phyloP scores from a whole-genome alignment of 2,113 vertebrate genomes.

The Pedetes capensis region DNA sequence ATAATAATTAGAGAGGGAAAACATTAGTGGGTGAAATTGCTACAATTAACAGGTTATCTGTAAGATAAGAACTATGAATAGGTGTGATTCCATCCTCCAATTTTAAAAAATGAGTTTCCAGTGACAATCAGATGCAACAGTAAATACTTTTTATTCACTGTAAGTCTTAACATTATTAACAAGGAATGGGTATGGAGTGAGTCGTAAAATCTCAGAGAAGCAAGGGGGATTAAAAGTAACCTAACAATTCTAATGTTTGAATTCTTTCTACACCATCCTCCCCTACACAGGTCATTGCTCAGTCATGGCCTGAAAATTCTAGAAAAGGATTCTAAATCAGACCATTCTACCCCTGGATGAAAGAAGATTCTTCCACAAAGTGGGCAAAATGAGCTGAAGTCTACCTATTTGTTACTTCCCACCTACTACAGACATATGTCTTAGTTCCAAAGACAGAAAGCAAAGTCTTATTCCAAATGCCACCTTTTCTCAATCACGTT shows the following conservation, averaged over 20 bases:
- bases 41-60: background rate
- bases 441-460: background rate
- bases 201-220: background rate
- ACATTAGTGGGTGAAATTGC: background rate
- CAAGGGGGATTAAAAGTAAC: background rate
- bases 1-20: background rate
- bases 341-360: background rate
- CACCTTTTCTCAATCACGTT: background rate
- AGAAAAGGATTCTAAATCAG: background rate
- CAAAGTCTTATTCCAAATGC: background rate
- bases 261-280: constrained; percentile 12
- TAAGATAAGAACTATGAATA: background rate
- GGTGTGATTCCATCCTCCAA: background rate
- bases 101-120: background rate
- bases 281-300: background rate
- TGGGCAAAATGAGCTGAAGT: background rate
- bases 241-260: background rate
- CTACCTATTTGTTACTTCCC: background rate
- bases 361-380: background rate
- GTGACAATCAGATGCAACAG: background rate
- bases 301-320: background rate
- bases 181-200: background rate
- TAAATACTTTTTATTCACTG: background rate
- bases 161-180: background rate
- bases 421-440: background rate